phyloP scores from a whole-genome alignment of 2,113 vertebrate species.

The Grus americana region DNA sequence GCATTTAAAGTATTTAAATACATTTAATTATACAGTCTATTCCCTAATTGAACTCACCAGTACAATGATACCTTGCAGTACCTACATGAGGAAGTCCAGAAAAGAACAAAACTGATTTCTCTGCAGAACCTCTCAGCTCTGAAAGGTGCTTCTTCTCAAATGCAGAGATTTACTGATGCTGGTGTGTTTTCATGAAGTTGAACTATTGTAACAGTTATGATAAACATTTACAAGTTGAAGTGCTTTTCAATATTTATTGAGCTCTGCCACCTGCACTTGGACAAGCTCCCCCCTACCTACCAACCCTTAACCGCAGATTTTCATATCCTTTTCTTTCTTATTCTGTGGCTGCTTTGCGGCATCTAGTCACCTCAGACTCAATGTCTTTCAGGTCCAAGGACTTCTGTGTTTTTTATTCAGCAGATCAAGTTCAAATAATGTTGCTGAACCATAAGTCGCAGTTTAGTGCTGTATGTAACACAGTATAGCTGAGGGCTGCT shows the following conservation, averaged over 20 bases:
- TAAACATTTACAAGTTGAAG: neutral
- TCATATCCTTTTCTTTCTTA: neutral
- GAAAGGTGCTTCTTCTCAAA: neutral
- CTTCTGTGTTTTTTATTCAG: neutral
- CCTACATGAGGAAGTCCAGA: neutral
- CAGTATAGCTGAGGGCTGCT: neutral
- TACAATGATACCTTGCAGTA: conserved; percentile 25
- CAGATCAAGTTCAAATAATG: neutral
- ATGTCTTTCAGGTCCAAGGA: neutral
- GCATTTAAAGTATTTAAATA: conserved; percentile 5
- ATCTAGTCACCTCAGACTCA: neutral
- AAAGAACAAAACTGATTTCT: neutral
- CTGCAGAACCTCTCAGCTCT: neutral
- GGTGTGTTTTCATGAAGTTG: neutral
- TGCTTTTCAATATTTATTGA: neutral
- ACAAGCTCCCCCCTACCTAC: neutral
- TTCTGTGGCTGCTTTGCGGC: neutral
- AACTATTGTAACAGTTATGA: neutral
- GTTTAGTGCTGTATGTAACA: neutral
- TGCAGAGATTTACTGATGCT: neutral
- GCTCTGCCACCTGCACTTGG: neutral
- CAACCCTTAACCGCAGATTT: neutral
- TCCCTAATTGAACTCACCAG: neutral
- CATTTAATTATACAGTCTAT: neutral
- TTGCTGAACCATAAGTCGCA: neutral